Evolutionary conservation across 2,888 invertebrate species (phyloP).

Genomic region (Gari tellinella): DNA sequence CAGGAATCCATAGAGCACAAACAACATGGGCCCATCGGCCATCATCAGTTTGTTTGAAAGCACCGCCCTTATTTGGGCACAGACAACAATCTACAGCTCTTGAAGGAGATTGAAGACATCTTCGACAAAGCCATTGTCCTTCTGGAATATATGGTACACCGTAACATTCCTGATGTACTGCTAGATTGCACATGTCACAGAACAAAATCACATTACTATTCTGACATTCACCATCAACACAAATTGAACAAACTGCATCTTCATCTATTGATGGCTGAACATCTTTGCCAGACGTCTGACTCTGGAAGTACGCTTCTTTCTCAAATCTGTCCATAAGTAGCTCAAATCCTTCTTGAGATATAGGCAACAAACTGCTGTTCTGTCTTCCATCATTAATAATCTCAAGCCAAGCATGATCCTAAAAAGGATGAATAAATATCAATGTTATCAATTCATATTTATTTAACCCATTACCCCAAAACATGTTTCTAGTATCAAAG

Average conservation of each 20-base stretch:
- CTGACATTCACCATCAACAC: conserved; percentile 99
- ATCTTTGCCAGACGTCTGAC: conserved; percentile 85
- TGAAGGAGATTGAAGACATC: conserved; percentile 98
- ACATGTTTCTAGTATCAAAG: no score
- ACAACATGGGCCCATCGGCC: conserved; percentile 99
- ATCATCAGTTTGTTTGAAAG: conserved; percentile 98
- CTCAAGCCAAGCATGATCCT: conserved; percentile 96
- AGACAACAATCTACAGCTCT: conserved; percentile 98
- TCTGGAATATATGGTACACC: conserved; percentile 99
- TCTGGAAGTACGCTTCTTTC: conserved; percentile 91
- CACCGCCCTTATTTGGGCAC: conserved; percentile 98
- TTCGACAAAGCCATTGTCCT: conserved; percentile 98
- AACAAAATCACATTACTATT: conserved; percentile 99
- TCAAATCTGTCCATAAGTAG: conserved; percentile 98
- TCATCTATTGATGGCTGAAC: conserved; percentile 93
- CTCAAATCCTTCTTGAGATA: conserved; percentile 96
- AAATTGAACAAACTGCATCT: conserved; percentile 99
- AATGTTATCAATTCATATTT: no score
- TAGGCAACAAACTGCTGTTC: conserved; percentile 87
- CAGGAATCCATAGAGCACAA: conserved; percentile 99
- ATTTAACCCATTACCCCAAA: no score
- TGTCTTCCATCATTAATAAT: conserved; percentile 94
- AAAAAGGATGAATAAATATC: conserved; percentile 35
- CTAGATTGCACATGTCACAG: conserved; percentile 99
- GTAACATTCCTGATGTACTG: conserved; percentile 99